phyloP scores from a whole-genome alignment of 2,888 invertebrate species.

The Cephus runcator region DNA sequence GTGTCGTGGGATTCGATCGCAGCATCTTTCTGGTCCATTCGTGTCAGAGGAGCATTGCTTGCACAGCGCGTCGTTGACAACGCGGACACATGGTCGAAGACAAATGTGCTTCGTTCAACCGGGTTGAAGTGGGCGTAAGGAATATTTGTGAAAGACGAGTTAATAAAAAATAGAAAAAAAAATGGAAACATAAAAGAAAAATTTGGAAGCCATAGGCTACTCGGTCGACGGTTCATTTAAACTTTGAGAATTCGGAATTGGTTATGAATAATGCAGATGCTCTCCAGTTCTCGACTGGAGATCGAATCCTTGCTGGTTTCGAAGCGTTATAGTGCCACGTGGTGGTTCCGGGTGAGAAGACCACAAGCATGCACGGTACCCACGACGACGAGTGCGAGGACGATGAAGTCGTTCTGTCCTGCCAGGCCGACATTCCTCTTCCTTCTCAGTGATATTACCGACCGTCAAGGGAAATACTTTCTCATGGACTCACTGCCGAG shows the following conservation, averaged over 20 bases:
- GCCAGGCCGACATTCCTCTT: slow-evolving; percentile 29
- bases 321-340: slow-evolving; percentile 21
- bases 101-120: background rate
- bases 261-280: slow-evolving; percentile 62
- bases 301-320: slow-evolving; percentile 47
- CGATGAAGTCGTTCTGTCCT: slow-evolving; percentile 34
- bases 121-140: slow-evolving; percentile 4
- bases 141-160: slow-evolving; percentile 2
- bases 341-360: slow-evolving; percentile 45
- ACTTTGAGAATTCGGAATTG: slow-evolving; percentile 61
- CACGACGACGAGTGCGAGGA: slow-evolving; percentile 32
- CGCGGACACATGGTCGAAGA: background rate
- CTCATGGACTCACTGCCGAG: background rate
- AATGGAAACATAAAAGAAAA: background rate
- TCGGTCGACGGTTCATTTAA: slow-evolving; percentile 48
- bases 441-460: background rate
- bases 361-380: slow-evolving; percentile 37
- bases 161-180: background rate
- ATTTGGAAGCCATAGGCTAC: slow-evolving; percentile 19
- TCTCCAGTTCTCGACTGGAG: slow-evolving; percentile 37
- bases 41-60: background rate
- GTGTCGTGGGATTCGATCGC: background rate
- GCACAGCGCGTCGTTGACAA: background rate
- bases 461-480: background rate
- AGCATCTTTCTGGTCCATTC: background rate